Evolutionary conservation across 2,888 invertebrate genomes (phyloP), one percentile per base, ranked within the genome.

Genomic region (Copidosoma aretas): DNA sequence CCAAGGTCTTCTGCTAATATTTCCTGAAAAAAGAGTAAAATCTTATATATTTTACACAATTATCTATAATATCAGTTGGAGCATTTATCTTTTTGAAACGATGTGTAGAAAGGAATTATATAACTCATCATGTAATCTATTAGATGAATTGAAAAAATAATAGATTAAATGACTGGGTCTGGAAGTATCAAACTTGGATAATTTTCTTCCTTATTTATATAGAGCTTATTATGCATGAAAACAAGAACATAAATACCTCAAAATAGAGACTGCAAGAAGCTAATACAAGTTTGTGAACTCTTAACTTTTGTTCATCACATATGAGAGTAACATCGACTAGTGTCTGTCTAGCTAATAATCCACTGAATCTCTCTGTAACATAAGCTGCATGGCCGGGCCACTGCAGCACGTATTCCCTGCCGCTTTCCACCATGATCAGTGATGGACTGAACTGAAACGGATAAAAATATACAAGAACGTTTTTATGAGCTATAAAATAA

Each of bases 321-420:
- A 90, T 89, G 57, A 92, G 87, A 61, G 91, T 91, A 82, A 91
- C 88, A 81, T 92, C 92, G 53, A 92, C 91, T 72, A 91, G 85
- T 68, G 89, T 89, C 81, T 91, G 91, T 80, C 89, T 89, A 84
- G 91, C 91, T 79, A 92, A 86, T 53, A 91, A 85, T 78, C 89
- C 89, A 72, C 91, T 90, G 79, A 92, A 88, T 78, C 89, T 87
- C 62, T 89, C 88, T 80, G 90, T 87, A 75, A 91, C 85, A 80
- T 90, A 89, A 75, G 89, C 88, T 32, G 90, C 88, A 83, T 91
- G 90, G 80, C 89, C 89, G 81, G 90, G 89, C 87, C 90, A 90
- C 79, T 90, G 89, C 70, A 91, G 86, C 79, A 89, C 87, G 76
- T 89, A 89, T 71, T 78, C 76, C 75, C 77, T 78, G 64, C 72